Evolutionary conservation across 2,113 vertebrate species (phyloP).

Genomic region (Hydropotes inermis): DNA sequence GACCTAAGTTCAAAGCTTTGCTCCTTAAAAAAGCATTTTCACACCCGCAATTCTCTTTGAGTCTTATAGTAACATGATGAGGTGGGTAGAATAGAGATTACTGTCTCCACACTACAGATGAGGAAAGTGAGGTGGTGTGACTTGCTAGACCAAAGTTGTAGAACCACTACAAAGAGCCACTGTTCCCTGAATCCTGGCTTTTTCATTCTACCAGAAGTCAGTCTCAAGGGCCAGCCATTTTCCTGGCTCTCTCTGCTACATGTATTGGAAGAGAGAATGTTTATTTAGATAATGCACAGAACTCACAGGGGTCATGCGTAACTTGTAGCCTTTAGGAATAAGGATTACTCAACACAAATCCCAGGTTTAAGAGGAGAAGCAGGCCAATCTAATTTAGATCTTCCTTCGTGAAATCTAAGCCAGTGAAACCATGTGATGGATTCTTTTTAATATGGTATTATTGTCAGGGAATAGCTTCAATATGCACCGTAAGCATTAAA

Average conservation of each 20-base stretch:
- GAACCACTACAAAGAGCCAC: background rate
- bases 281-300: background rate
- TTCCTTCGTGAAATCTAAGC: conserved; percentile 35
- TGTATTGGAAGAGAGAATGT: background rate
- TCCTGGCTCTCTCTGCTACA: background rate
- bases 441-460: conserved; percentile 74
- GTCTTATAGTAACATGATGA: background rate
- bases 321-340: background rate
- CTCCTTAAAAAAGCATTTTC: background rate
- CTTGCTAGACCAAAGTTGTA: background rate
- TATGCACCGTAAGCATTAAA: conserved; percentile 63
- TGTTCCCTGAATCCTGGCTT: background rate
- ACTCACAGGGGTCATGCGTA: background rate
- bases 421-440: conserved; percentile 30
- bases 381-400: conserved; percentile 43
- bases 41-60: background rate
- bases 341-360: conserved; percentile 9
- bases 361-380: background rate
- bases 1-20: background rate
- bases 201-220: background rate
- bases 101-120: background rate
- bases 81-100: background rate
- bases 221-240: background rate
- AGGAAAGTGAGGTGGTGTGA: background rate
- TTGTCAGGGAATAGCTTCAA: conserved; percentile 69